phyloP scores from a whole-genome alignment of 2,113 vertebrate genomes.

The Brienomyrus brachyistius region DNA sequence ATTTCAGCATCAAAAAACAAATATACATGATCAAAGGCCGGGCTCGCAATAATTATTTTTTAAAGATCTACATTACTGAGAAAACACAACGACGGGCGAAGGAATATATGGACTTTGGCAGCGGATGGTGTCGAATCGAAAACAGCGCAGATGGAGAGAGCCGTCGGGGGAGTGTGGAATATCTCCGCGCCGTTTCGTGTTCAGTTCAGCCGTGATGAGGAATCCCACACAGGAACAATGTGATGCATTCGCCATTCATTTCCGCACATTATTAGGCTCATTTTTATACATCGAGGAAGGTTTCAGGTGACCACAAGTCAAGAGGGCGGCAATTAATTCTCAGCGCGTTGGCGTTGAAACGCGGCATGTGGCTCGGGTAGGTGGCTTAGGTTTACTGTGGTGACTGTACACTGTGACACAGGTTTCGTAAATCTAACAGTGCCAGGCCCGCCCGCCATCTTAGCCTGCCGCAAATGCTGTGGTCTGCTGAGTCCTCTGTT shows the following conservation, averaged over 20 bases:
- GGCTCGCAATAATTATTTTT: neutral
- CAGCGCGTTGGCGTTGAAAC: neutral
- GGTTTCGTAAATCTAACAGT: neutral
- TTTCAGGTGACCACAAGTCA: neutral
- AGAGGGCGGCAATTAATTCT: neutral
- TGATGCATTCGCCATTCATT: neutral
- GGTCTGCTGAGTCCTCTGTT: neutral
- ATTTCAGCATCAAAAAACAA: neutral
- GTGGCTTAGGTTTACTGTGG: neutral
- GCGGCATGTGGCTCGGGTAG: neutral
- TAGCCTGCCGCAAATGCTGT: neutral
- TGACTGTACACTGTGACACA: neutral
- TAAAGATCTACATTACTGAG: neutral
- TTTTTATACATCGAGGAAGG: neutral
- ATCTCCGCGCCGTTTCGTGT: neutral
- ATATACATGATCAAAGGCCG: neutral
- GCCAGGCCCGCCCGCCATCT: neutral
- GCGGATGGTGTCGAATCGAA: neutral
- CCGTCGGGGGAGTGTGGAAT: neutral
- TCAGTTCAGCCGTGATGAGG: neutral
- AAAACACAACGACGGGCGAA: neutral
- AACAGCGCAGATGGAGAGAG: neutral
- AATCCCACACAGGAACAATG: neutral
- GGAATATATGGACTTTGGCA: neutral
- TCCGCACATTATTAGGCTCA: neutral